These are phyloP conservation scores for Scrobipalpa costella DNA, from an alignment of 2,888 invertebrate species.

Conservation along the genomic window DNA sequence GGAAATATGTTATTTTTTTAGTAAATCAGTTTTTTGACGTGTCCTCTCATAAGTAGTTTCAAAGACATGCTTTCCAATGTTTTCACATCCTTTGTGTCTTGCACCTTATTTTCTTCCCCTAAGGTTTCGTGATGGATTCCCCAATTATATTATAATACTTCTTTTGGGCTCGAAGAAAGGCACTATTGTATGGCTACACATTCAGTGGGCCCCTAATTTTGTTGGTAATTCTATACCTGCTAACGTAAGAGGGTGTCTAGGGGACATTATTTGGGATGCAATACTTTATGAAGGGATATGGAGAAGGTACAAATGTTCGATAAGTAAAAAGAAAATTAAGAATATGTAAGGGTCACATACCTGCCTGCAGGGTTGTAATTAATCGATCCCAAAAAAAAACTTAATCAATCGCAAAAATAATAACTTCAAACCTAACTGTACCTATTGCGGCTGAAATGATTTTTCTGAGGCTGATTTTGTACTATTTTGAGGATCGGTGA, in stretches of 20 bases:
- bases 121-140: constrained; percentile 19
- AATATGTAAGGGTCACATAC: no score
- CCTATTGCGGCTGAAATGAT: no score
- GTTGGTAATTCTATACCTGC: constrained; percentile 29
- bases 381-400: no score
- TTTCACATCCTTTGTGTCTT: not conserved
- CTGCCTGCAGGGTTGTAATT: no score
- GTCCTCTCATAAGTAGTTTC: not conserved
- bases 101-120: not conserved
- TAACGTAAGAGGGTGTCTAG: constrained; percentile 9
- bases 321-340: not conserved
- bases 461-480: no score
- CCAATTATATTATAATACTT: constrained; percentile 25
- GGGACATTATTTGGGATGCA: constrained; percentile 22
- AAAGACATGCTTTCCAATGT: not conserved
- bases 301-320: not conserved
- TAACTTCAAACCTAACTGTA: no score
- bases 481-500: no score
- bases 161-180: constrained; percentile 25
- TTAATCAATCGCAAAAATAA: no score
- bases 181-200: constrained; percentile 27
- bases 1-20: no score
- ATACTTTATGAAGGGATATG: constrained; percentile 2
- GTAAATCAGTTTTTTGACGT: no score
- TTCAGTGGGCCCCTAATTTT: constrained; percentile 35